Conservation (phyloP, 2,797 vertebrate genomes). For the Prionace glauca region DNA sequence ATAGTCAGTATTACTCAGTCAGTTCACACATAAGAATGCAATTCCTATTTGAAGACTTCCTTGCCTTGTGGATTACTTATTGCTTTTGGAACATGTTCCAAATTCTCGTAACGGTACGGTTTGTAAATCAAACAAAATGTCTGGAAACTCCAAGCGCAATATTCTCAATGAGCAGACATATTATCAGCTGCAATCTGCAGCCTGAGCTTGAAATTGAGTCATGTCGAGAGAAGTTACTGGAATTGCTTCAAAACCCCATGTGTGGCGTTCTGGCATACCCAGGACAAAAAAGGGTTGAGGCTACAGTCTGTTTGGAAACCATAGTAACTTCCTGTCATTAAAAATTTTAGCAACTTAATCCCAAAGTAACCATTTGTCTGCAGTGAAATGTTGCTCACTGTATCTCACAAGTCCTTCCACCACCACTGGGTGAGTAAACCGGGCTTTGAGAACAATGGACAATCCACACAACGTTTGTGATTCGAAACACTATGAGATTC, state of each 20-base stretch:
- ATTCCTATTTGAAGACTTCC: background rate
- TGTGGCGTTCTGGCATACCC: background rate
- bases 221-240: background rate
- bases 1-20: background rate
- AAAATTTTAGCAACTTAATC: conserved; percentile 17
- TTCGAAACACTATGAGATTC: background rate
- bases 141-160: background rate
- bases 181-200: background rate
- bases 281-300: background rate
- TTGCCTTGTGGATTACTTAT: background rate
- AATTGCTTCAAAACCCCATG: background rate
- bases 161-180: background rate
- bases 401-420: background rate
- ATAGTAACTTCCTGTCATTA: conserved; percentile 18
- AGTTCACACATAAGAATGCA: background rate
- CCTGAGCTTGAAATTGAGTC: background rate
- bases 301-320: background rate
- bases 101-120: background rate
- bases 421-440: background rate
- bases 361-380: background rate
- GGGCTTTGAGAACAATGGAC: background rate
- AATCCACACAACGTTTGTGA: background rate
- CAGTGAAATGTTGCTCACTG: background rate
- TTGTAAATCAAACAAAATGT: background rate
- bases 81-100: background rate